Percentiles rank a stretch among this genome's conserved stretches.
Evolutionary conservation across 1,140 invertebrate species (phyloP).

Genomic region (Leptopilina clavipes): DNA sequence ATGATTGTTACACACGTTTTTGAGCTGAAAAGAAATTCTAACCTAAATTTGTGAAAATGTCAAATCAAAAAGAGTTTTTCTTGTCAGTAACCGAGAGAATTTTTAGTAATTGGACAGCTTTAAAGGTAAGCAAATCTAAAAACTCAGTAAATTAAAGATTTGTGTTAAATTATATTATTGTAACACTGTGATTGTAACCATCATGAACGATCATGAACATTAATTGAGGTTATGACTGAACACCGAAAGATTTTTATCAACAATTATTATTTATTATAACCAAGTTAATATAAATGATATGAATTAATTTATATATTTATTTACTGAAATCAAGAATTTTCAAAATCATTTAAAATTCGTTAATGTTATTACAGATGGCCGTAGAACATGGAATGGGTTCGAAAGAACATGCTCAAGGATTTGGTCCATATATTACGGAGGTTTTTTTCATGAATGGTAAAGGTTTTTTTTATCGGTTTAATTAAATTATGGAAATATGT

Average conservation of each 20-base stretch:
- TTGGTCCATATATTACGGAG: slow-evolving; percentile 61
- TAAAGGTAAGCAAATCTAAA: slow-evolving; percentile 55
- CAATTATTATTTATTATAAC: not conserved
- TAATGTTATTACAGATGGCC: slow-evolving; percentile 59
- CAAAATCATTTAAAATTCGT: slow-evolving; percentile 23
- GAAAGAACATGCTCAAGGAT: slow-evolving; percentile 53
- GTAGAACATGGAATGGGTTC: slow-evolving; percentile 65
- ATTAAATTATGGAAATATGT: too few relatives aligned
- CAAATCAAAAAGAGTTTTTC: slow-evolving; percentile 56
- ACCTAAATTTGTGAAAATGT: slow-evolving; percentile 45
- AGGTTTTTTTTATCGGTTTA: too few relatives aligned
- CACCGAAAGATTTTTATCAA: not conserved
- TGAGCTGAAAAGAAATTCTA: not conserved
- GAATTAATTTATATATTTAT: not conserved
- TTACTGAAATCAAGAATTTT: not conserved
- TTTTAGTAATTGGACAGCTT: slow-evolving; percentile 69
- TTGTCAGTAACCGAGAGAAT: slow-evolving; percentile 57
- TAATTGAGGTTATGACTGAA: not conserved
- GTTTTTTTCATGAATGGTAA: slow-evolving; percentile 63
- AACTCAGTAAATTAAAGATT: not conserved
- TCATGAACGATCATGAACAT: not conserved
- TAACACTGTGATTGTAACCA: too few relatives aligned
- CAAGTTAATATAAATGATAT: not conserved
- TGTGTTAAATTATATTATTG: not conserved
- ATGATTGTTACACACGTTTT: not conserved